Evolutionary conservation across 2,888 invertebrate species (phyloP).

Genomic region (Drosophila antonietae): DNA sequence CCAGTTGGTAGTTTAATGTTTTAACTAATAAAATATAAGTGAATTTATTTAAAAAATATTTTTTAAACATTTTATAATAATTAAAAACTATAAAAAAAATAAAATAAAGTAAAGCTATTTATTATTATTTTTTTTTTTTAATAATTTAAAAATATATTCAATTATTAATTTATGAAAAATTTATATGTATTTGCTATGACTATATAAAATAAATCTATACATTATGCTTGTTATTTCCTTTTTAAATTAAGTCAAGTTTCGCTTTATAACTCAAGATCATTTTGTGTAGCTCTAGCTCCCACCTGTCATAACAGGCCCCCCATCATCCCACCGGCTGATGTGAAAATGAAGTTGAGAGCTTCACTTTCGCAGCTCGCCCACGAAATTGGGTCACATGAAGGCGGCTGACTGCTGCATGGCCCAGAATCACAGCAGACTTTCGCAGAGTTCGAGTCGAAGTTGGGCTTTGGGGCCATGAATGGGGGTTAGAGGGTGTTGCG

Average conservation of each 20-base stretch:
- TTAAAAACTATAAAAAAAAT: too few species aligned
- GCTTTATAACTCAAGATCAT: neutral
- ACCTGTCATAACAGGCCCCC: neutral
- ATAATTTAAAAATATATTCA: too few species aligned
- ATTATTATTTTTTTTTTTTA: too few species aligned
- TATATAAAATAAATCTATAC: too few species aligned
- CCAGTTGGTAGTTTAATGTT: neutral
- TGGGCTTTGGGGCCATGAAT: neutral
- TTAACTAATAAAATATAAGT: neutral
- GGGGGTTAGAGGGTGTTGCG: slow-evolving; percentile 7
- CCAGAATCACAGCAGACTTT: slow-evolving; percentile 50
- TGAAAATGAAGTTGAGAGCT: slow-evolving; percentile 35
- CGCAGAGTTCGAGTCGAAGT: slow-evolving; percentile 26
- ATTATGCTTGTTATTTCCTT: neutral
- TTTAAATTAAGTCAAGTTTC: neutral
- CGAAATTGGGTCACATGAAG: slow-evolving; percentile 66
- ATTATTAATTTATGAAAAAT: too few species aligned
- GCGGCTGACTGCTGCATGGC: slow-evolving; percentile 37
- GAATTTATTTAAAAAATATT: neutral
- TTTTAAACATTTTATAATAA: too few species aligned
- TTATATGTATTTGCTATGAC: too few species aligned
- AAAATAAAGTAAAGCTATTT: too few species aligned
- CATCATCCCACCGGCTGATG: neutral
- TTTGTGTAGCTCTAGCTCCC: neutral
- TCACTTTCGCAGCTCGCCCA: slow-evolving; percentile 66